Percentiles rank a stretch among this genome's conserved stretches.
Conservation (phyloP, 2,113 vertebrate genomes). For the Ciconia maguari region DNA sequence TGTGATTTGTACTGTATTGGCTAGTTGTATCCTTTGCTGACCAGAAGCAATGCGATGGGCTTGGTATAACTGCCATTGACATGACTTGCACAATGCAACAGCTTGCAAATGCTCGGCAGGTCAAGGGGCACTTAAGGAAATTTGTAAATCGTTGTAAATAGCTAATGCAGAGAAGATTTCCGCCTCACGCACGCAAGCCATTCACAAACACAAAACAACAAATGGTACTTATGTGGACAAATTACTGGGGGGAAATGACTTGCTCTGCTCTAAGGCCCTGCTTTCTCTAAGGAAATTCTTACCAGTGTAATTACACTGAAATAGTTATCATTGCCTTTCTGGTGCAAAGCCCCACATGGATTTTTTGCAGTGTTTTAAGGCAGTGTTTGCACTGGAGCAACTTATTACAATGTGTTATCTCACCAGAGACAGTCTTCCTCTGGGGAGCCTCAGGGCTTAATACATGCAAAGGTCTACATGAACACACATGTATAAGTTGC, state of each 20-base stretch:
- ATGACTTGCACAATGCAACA: rapidly evolving
- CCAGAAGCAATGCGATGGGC: background rate
- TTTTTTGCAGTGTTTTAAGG: background rate
- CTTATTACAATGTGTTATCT: background rate
- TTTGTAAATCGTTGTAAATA: background rate
- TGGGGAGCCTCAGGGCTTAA: background rate
- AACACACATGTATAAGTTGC: background rate
- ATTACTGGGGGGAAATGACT: background rate
- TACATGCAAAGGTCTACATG: background rate
- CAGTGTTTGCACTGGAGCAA: background rate
- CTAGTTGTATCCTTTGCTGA: background rate
- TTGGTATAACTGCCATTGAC: background rate
- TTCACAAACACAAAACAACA: background rate
- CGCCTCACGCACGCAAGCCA: background rate
- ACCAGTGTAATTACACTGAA: background rate
- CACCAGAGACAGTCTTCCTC: background rate
- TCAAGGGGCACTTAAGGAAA: background rate
- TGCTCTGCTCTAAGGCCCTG: background rate
- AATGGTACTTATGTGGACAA: background rate
- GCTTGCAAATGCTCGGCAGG: background rate
- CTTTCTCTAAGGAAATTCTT: background rate
- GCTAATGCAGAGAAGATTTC: background rate
- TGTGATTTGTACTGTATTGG: background rate
- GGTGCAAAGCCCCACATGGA: background rate
- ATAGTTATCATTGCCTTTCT: background rate